phyloP scores from a whole-genome alignment of 2,797 vertebrate genomes.

The Linurgus olivaceus region DNA sequence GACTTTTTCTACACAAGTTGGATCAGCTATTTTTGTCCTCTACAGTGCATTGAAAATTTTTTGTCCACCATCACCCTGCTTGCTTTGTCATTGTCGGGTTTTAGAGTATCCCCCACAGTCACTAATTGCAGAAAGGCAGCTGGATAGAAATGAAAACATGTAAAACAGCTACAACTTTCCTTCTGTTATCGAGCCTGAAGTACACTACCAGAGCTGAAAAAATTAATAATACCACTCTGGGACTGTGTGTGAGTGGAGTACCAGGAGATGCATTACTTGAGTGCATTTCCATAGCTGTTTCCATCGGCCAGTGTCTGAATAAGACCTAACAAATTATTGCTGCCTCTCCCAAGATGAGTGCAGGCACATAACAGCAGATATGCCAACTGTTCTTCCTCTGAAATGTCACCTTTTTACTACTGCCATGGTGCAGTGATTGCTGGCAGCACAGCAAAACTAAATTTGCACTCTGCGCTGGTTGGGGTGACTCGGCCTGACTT shows the following conservation, averaged over 20 bases:
- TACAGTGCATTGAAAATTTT: background rate
- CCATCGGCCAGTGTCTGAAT: rapidly evolving
- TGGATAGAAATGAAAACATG: background rate
- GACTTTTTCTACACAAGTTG: background rate
- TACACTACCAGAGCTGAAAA: background rate
- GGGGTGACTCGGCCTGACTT: background rate
- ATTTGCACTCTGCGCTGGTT: background rate
- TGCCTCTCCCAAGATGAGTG: background rate
- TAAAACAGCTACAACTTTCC: background rate
- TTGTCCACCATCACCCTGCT: background rate
- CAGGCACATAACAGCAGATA: background rate
- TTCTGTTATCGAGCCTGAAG: background rate
- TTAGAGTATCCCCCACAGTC: background rate
- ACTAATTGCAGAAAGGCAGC: conserved; percentile 5
- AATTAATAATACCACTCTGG: background rate
- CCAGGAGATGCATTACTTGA: background rate
- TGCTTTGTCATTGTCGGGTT: background rate
- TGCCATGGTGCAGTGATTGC: background rate
- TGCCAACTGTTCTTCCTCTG: background rate
- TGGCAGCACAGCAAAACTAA: background rate
- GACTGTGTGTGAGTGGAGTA: background rate
- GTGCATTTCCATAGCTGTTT: background rate
- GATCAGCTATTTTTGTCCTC: background rate
- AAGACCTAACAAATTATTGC: background rate
- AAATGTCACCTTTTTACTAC: background rate